A percentile compares a stretch with the other conserved stretches of the same genome.
phyloP scores from a whole-genome alignment of 2,113 vertebrate genomes.

The Poeciliopsis occidentalis region DNA sequence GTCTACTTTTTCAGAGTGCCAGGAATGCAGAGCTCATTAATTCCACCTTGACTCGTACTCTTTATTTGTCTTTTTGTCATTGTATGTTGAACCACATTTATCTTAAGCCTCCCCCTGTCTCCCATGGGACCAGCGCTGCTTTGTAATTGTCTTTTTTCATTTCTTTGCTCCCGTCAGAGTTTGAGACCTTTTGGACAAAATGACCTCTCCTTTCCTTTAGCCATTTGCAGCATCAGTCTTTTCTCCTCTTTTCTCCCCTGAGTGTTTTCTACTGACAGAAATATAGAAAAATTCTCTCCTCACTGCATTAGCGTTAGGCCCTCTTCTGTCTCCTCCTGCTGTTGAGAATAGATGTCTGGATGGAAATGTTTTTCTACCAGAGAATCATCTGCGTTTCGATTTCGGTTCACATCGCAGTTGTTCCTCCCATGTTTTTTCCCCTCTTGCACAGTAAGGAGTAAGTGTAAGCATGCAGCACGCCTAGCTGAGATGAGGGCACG shows the following conservation, averaged over 20 bases:
- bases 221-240: constrained; percentile 65
- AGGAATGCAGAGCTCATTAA: constrained; percentile 27
- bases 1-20: background rate
- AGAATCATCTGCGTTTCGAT: constrained; percentile 24
- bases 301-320: background rate
- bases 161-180: constrained; percentile 46
- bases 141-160: constrained; percentile 65
- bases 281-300: constrained; percentile 63
- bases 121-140: constrained; percentile 37
- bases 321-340: constrained; percentile 21
- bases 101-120: constrained; percentile 47
- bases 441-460: background rate
- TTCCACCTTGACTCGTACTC: constrained; percentile 33
- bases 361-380: constrained; percentile 35
- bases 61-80: constrained; percentile 46
- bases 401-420: constrained; percentile 20
- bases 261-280: constrained; percentile 51
- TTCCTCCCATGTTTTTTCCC: constrained; percentile 12
- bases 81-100: constrained; percentile 56
- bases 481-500: constrained; percentile 20
- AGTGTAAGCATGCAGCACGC: constrained; percentile 4
- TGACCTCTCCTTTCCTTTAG: constrained; percentile 37
- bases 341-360: constrained; percentile 21
- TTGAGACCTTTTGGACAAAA: constrained; percentile 60
- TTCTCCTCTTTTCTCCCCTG: constrained; percentile 61